These are phyloP conservation scores for Crepidodera aurea DNA, from an alignment of 2,888 invertebrate genomes.

Conservation along the genomic window DNA sequence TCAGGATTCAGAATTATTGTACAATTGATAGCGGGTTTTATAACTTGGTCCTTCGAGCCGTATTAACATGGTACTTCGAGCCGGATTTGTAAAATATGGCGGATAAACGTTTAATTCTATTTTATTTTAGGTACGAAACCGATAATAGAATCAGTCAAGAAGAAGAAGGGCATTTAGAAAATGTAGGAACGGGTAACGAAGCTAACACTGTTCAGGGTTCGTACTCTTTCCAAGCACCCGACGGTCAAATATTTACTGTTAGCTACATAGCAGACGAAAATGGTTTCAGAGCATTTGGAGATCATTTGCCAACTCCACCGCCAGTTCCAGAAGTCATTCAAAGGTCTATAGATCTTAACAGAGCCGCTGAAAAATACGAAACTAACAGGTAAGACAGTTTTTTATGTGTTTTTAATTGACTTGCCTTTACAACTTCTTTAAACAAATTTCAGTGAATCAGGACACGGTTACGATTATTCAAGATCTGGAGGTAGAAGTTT, in stretches of 20 bases:
- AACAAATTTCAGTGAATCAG: background rate
- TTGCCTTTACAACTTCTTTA: no score
- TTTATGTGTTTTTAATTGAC: no score
- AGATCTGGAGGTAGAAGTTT: no score
- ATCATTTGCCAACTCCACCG: slow-evolving; percentile 41
- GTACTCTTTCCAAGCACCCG: slow-evolving; percentile 63
- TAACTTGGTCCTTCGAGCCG: no score
- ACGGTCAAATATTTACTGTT: slow-evolving; percentile 62
- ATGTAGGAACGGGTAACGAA: slow-evolving; percentile 70
- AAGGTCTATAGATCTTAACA: slow-evolving; percentile 30
- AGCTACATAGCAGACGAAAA: slow-evolving; percentile 67
- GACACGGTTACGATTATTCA: background rate
- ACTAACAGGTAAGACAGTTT: background rate
- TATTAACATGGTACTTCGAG: no score
- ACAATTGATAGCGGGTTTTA: no score
- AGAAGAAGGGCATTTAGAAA: slow-evolving; percentile 73
- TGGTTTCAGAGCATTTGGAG: slow-evolving; percentile 53
- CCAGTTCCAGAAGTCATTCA: slow-evolving; percentile 38
- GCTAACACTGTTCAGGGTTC: slow-evolving; percentile 63
- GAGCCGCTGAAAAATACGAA: slow-evolving; percentile 13
- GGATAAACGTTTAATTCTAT: no score
- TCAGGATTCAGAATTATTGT: no score
- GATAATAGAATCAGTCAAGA: slow-evolving; percentile 52
- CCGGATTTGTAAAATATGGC: no score
- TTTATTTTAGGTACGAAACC: slow-evolving; percentile 81